Evolutionary conservation across 1,140 invertebrate genomes (phyloP).

Genomic region (Zaprionus davidi): DNA sequence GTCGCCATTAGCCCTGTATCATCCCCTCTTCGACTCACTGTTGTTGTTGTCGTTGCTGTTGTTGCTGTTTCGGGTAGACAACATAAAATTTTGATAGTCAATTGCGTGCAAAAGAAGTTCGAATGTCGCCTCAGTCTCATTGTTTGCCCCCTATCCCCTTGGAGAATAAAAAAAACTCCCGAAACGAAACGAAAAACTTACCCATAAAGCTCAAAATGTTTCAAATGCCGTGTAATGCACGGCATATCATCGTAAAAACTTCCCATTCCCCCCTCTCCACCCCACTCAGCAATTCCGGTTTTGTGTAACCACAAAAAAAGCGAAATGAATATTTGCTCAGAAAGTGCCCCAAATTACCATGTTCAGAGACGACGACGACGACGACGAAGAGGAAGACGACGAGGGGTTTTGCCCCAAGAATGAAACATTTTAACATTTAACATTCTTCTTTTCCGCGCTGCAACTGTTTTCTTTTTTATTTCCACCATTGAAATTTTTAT

Average conservation of each 20-base stretch:
- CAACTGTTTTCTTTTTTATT: constrained; percentile 16
- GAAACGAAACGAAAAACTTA: constrained; percentile 37
- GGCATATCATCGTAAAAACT: constrained; percentile 63
- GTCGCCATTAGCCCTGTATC: constrained; percentile 62
- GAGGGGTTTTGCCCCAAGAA: constrained; percentile 31
- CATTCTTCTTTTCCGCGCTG: constrained; percentile 15
- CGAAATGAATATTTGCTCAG: constrained; percentile 64
- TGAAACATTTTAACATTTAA: constrained; percentile 42
- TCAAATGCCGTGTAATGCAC: constrained; percentile 66
- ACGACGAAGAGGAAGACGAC: background rate
- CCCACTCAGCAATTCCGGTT: background rate
- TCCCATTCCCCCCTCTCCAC: constrained; percentile 12
- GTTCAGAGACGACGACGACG: constrained; percentile 7
- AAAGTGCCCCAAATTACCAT: constrained; percentile 58
- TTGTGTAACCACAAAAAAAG: constrained; percentile 34
- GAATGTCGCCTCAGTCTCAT: constrained; percentile 45
- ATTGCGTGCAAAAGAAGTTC: constrained; percentile 70
- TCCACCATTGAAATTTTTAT: constrained; percentile 8
- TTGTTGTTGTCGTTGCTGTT: background rate
- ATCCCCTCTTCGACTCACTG: constrained; percentile 4
- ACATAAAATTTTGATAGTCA: constrained; percentile 76
- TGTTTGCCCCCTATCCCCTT: constrained; percentile 21
- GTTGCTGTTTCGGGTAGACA: constrained; percentile 30
- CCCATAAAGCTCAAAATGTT: constrained; percentile 62
- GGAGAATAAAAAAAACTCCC: background rate